phyloP scores from a whole-genome alignment of 2,888 invertebrate species.

The Drosophila paramelanica region DNA sequence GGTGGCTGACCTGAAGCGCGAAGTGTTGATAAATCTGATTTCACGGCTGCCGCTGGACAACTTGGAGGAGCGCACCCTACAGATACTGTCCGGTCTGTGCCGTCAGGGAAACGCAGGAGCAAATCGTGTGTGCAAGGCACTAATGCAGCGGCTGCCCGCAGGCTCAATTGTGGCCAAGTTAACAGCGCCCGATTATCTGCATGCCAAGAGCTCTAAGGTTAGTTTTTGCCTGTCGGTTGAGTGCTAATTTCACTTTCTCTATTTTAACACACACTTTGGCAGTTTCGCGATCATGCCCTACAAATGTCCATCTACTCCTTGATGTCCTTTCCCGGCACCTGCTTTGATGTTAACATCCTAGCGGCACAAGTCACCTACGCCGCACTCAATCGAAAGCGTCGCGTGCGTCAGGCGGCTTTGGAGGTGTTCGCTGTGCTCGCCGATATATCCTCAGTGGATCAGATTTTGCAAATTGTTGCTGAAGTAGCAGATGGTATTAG shows the following conservation, averaged over 20 bases:
- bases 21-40: conserved; percentile 83
- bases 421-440: conserved; percentile 92
- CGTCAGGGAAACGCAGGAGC: conserved; percentile 84
- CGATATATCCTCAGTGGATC: conserved; percentile 88
- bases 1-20: conserved; percentile 84
- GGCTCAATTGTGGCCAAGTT: conserved; percentile 85
- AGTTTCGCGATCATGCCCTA: conserved; percentile 90
- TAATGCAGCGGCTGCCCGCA: conserved; percentile 85
- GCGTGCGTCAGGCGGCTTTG: conserved; percentile 91
- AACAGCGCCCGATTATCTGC: conserved; percentile 84
- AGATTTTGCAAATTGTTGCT: conserved; percentile 88
- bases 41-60: conserved; percentile 84
- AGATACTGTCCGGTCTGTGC: conserved; percentile 84
- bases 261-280: conserved; percentile 24
- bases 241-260: background rate
- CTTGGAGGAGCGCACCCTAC: conserved; percentile 83
- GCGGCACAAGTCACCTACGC: conserved; percentile 84
- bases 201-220: conserved; percentile 85
- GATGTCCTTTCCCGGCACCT: conserved; percentile 91
- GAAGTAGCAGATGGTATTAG: conserved; percentile 85
- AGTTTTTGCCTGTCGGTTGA: conserved; percentile 24
- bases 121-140: conserved; percentile 84
- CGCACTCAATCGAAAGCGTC: conserved; percentile 88
- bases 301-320: conserved; percentile 91
- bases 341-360: conserved; percentile 87